These are phyloP conservation scores for Pyrrhia umbra DNA, from an alignment of 2,888 invertebrate genomes.

Conservation along the genomic window DNA sequence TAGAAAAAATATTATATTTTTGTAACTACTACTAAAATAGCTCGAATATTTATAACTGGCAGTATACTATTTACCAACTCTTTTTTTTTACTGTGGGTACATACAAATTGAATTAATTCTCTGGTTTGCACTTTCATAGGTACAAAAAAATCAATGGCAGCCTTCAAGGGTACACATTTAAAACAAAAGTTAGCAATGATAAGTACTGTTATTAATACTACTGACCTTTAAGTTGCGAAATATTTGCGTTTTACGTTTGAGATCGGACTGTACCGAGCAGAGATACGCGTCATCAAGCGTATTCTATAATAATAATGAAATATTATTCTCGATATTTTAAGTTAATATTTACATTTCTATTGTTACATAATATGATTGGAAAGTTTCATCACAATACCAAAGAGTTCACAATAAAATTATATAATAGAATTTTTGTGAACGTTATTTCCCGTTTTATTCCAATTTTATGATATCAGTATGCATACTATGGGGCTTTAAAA, in stretches of 20 bases:
- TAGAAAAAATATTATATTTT: too few relatives aligned
- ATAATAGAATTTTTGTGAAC: conserved; percentile 27
- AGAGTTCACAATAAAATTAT: conserved; percentile 31
- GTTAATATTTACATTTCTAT: conserved; percentile 1
- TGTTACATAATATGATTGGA: conserved; percentile 33
- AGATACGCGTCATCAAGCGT: not conserved
- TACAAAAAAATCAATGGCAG: conserved; percentile 7
- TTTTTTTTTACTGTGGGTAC: conserved; percentile 1
- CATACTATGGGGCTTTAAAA: conserved; percentile 17
- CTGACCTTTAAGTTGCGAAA: conserved; percentile 18
- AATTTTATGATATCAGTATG: conserved; percentile 34
- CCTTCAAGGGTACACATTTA: conserved; percentile 21
- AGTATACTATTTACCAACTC: too few relatives aligned
- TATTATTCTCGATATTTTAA: not conserved
- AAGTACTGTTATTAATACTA: conserved; percentile 26
- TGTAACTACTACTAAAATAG: too few relatives aligned
- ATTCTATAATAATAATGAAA: not conserved
- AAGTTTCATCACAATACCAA: conserved; percentile 38
- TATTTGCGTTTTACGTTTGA: conserved; percentile 11
- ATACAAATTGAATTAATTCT: not conserved
- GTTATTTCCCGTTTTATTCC: conserved; percentile 19
- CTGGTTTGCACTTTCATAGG: not conserved
- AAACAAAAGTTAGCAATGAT: conserved; percentile 22
- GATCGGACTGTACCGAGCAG: conserved; percentile 3
- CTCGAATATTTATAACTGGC: too few relatives aligned